Evolutionary conservation across 2,888 invertebrate species (phyloP).

Genomic region (Epinotia demarniana): DNA sequence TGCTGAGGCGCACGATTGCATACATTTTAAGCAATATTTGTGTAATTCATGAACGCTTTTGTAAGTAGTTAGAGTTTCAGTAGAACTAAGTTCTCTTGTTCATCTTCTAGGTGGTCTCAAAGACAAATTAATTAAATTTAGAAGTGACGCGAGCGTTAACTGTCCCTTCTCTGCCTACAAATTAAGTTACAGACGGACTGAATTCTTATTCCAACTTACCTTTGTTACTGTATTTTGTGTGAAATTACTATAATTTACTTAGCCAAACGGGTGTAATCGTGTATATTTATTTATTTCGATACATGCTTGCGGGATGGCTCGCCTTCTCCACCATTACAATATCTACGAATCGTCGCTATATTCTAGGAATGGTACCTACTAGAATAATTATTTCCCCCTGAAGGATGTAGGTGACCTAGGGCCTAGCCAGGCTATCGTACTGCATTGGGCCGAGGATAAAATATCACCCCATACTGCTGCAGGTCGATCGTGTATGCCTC

Average conservation of each 20-base stretch:
- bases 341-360: too few species aligned
- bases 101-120: neutral
- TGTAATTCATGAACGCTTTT: neutral
- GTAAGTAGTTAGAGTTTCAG: neutral
- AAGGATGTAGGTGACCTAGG: slow-evolving; percentile 23
- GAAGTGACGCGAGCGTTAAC: slow-evolving; percentile 12
- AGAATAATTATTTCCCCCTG: neutral
- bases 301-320: too few species aligned
- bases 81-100: slow-evolving; percentile 8
- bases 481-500: slow-evolving; percentile 46
- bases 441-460: slow-evolving; percentile 27
- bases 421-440: slow-evolving; percentile 13
- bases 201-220: neutral
- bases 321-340: too few species aligned
- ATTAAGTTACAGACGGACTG: slow-evolving; percentile 17
- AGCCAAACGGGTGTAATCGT: neutral
- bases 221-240: slow-evolving; percentile 2
- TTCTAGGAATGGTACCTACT: neutral
- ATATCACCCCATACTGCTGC: slow-evolving; percentile 34
- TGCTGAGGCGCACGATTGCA: neutral
- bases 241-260: neutral
- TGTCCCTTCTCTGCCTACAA: slow-evolving; percentile 8
- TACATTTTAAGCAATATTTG: neutral
- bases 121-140: slow-evolving; percentile 29
- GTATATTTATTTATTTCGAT: neutral